Base-by-base conservation (phyloP, 2,888 invertebrate genomes). In the Anodontia alba region DNA sequence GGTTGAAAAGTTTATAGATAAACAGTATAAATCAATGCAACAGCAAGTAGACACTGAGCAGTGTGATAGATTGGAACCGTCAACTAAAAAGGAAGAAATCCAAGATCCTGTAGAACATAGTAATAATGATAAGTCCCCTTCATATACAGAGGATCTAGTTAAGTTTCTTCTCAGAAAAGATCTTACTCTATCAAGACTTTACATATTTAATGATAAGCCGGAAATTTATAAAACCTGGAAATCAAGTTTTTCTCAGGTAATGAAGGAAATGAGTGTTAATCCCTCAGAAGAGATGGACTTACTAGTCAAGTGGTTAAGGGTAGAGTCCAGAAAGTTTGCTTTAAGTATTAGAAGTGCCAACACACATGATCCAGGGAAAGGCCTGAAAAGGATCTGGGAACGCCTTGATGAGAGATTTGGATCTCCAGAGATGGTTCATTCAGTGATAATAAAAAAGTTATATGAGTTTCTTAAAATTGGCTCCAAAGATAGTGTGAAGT, bases 321-420 rank as follows among this genome's bases (percentile, higher is more conserved):
- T 57, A 23, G 73, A 79, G 31, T 74, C 79, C 0, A 46, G 36
- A 29, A 73, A 62, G 20, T 76, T 81, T 29, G 78, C 81, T 15
- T 17, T 76, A 7, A 75, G 76, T 15, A 17, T 84, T 20, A 78
- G 69, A 68, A 51, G 76, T n/a, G 68, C 75, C 1, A 71, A 78
- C 26, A 68, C 15, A 5, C 23, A 23, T 20, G 23, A 72, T 31
- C 78, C 78, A 29, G 26, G 42, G 0, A 73, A 66, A 49, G 75
- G 78, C 20, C 42, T 79, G 10, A 0, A 23, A 33, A 42, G 31
- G 26, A 75, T 80, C 10, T 83, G 76, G 76, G 46, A 73, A 15
- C 10, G 76, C 29, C 42, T 83, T 20, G 79, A 80, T 23, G 70
- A 83, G 5, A 42, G 83, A 36, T 80, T 54, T 57, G 83, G 80